Evolutionary conservation across 2,888 invertebrate species (phyloP).

Genomic region (Lasioglossum leucozonium): DNA sequence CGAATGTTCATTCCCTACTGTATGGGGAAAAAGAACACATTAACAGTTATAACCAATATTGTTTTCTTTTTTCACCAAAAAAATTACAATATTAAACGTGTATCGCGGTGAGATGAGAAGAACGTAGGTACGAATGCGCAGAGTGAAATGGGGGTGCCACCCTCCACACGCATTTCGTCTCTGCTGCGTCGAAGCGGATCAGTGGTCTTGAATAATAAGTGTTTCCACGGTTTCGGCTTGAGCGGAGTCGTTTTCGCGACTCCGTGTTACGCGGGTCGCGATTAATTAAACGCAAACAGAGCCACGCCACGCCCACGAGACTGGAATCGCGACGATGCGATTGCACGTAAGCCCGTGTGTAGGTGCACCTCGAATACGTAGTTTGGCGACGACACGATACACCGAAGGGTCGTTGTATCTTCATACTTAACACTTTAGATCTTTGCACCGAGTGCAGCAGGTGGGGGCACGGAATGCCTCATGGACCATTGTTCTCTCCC

Average conservation of each 20-base stretch:
- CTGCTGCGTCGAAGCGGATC: neutral
- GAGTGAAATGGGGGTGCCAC: too few species aligned
- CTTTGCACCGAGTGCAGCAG: neutral
- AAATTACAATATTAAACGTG: too few species aligned
- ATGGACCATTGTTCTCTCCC: neutral
- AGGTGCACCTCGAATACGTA: neutral
- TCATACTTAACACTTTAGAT: neutral
- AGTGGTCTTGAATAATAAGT: constrained; percentile 10
- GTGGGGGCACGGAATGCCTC: neutral
- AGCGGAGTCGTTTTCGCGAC: constrained; percentile 36
- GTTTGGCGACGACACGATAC: neutral
- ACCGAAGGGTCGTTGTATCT: neutral
- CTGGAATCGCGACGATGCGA: constrained; percentile 22
- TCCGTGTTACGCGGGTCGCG: constrained; percentile 34
- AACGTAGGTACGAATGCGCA: too few species aligned
- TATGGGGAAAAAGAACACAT: too few species aligned
- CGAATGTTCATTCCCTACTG: too few species aligned
- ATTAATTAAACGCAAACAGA: constrained; percentile 70
- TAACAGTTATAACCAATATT: too few species aligned
- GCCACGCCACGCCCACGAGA: constrained; percentile 56
- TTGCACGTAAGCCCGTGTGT: neutral
- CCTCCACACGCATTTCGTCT: too few species aligned
- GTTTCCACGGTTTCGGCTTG: neutral
- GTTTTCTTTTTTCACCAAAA: too few species aligned
- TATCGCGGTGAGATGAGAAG: too few species aligned